phyloP scores from a whole-genome alignment of 2,113 vertebrate genomes.

The Petrocephalus microphthalmus region DNA sequence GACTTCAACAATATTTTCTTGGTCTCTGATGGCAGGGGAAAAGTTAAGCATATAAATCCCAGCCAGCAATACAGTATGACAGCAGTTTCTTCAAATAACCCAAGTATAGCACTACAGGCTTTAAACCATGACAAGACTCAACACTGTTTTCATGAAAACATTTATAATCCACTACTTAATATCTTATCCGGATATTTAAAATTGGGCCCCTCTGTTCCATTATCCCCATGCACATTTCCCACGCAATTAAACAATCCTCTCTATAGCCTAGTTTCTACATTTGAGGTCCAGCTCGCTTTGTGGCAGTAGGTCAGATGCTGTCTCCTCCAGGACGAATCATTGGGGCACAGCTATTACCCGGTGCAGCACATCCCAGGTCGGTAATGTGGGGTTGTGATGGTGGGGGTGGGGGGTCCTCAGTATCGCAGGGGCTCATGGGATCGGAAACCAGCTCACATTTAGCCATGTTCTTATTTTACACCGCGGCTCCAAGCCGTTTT shows the following conservation, averaged over 20 bases:
- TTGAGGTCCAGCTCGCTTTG: not conserved
- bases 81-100: not conserved
- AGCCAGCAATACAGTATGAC: not conserved
- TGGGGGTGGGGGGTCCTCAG: not conserved
- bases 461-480: constrained; percentile 13
- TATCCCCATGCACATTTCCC: not conserved
- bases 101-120: not conserved
- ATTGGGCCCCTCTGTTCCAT: not conserved
- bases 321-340: not conserved
- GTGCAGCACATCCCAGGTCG: not conserved
- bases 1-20: too few species aligned
- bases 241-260: not conserved
- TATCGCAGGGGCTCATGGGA: constrained; percentile 10
- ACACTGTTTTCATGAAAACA: not conserved
- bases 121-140: not conserved
- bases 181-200: not conserved
- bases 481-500: not conserved
- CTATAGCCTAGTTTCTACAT: not conserved
- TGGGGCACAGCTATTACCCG: not conserved
- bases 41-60: not conserved
- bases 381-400: not conserved
- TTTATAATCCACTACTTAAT: not conserved
- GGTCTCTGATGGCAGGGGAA: not conserved
- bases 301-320: not conserved
- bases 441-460: not conserved